phyloP scores from a whole-genome alignment of 1,140 invertebrate species.

The Saccostrea glomerata region DNA sequence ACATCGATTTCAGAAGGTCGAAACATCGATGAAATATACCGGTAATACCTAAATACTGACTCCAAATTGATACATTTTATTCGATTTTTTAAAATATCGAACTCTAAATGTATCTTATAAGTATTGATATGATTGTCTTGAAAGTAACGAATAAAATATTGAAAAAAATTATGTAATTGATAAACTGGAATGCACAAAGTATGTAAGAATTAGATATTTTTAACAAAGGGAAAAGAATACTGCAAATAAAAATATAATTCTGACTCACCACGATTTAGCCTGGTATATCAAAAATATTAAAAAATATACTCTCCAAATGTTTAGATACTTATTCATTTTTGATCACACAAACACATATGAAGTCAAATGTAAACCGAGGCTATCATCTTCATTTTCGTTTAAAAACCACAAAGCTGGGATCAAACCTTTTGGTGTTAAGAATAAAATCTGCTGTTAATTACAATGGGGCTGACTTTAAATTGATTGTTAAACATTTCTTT shows the following conservation, averaged over 20 bases:
- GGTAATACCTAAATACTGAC: no score
- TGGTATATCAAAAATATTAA: not conserved
- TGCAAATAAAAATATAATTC: no score
- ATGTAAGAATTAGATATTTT: no score
- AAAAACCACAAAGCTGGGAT: constrained; percentile 33
- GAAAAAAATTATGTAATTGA: no score
- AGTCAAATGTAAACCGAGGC: not conserved
- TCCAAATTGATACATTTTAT: no score
- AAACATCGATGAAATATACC: not conserved
- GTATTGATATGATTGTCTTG: no score
- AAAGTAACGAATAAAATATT: no score
- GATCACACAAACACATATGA: not conserved
- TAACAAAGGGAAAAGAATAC: no score
- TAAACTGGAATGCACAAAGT: no score
- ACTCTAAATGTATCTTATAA: no score
- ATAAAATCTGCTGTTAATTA: constrained; percentile 38
- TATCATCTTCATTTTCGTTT: constrained; percentile 34
- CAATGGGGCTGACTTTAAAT: constrained; percentile 36
- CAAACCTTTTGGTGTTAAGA: constrained; percentile 34
- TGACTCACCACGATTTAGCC: not conserved
- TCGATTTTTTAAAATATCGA: no score
- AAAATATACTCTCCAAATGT: constrained; percentile 1
- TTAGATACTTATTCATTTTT: not conserved
- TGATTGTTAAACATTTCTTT: constrained; percentile 38
- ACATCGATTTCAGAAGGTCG: not conserved